Percentiles rank a stretch among this genome's conserved stretches.
These are phyloP conservation scores for Mus minutoides DNA, from an alignment of 2,797 vertebrate genomes.

Conservation along the genomic window DNA sequence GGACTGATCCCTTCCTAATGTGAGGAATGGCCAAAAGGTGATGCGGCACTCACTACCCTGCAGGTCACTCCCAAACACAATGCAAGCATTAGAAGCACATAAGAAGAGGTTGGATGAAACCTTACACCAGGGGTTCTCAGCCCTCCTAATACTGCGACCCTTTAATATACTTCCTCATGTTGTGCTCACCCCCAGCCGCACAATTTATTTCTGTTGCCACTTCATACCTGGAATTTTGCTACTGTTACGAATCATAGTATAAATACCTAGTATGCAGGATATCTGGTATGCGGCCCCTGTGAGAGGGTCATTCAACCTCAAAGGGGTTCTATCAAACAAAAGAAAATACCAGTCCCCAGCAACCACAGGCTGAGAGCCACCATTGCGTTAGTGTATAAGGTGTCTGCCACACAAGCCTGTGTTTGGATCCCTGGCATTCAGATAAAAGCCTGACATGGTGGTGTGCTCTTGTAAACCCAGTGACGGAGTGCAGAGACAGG, in stretches of 20 bases:
- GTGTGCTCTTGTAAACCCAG: neutral
- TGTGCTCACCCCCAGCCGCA: neutral
- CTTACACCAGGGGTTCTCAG: neutral
- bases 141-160: neutral
- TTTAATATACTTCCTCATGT: neutral
- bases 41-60: neutral
- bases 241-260: neutral
- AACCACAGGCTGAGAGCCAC: neutral
- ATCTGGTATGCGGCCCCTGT: neutral
- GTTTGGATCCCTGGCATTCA: neutral
- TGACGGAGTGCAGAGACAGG: neutral
- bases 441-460: no score
- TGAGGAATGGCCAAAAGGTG: neutral
- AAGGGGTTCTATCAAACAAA: neutral
- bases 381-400: neutral
- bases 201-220: neutral
- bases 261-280: neutral
- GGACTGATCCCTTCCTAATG: neutral
- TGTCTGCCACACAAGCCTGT: neutral
- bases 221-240: neutral
- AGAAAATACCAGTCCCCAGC: neutral
- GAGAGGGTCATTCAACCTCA: neutral
- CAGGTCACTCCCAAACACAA: neutral
- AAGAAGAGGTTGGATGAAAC: neutral
- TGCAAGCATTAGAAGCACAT: neutral